Percentiles rank a stretch among this genome's conserved stretches.
These are phyloP conservation scores for Caenorhabditis latens DNA, from an alignment of 1,140 invertebrate genomes.

Conservation along the genomic window DNA sequence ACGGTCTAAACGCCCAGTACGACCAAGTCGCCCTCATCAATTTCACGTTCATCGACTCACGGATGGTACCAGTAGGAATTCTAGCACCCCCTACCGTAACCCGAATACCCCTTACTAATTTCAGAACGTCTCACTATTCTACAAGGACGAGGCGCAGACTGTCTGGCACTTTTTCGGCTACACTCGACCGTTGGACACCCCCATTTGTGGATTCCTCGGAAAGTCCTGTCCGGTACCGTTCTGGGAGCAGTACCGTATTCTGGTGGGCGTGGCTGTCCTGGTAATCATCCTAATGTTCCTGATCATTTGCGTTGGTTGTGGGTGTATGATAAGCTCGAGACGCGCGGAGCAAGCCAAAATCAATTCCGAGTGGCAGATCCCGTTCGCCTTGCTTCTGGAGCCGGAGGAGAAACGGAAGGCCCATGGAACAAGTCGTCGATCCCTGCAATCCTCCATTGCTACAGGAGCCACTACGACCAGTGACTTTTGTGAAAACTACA, in stretches of 20 bases:
- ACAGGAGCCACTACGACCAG: background rate
- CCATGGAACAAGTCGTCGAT: conserved; percentile 57
- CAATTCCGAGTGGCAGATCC: conserved; percentile 63
- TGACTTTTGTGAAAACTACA: conserved; percentile 55
- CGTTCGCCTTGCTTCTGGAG: conserved; percentile 31
- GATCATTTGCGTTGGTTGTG: background rate
- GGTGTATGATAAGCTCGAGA: background rate
- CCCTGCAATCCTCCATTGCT: background rate
- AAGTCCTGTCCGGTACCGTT: conserved; percentile 57
- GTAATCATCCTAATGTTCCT: conserved; percentile 29
- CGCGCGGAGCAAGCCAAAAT: conserved; percentile 36
- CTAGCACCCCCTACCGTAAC: background rate
- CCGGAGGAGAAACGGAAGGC: conserved; percentile 40
- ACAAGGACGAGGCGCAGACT: conserved; percentile 16
- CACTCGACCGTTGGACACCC: conserved; percentile 36
- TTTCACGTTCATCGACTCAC: conserved; percentile 24
- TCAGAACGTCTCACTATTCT: conserved; percentile 30
- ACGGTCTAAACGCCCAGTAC: conserved; percentile 19
- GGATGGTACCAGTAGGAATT: conserved; percentile 2
- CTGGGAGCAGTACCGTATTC: conserved; percentile 55
- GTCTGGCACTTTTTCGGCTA: conserved; percentile 10
- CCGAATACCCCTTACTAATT: background rate
- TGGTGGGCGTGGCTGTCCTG: conserved; percentile 26
- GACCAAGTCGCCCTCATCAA: conserved; percentile 36
- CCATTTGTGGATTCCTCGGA: conserved; percentile 61